Conservation (phyloP, 2,797 vertebrate genomes). For the Heterohyrax brucei region DNA sequence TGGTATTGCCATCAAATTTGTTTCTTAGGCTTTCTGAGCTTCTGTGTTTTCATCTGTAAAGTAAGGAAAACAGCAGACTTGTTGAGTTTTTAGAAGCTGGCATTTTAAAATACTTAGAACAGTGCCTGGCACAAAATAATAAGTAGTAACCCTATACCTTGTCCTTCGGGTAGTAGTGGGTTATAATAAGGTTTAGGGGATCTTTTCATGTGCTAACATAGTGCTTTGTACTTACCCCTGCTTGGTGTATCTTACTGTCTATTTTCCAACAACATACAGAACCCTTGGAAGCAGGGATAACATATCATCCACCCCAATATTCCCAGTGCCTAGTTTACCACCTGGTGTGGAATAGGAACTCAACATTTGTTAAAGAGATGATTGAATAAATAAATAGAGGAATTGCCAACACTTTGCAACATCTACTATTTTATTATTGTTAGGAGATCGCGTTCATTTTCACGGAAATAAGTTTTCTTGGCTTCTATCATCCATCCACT, state of each 20-base stretch:
- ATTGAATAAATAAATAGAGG: not conserved
- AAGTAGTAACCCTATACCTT: not conserved
- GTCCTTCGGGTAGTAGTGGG: not conserved
- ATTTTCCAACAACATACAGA: not conserved
- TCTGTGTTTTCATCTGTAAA: slow-evolving; percentile 38
- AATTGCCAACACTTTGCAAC: not conserved
- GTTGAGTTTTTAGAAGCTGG: not conserved
- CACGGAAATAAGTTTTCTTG: slow-evolving; percentile 27
- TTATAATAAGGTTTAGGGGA: not conserved
- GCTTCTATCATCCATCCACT: not conserved
- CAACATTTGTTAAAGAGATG: not conserved
- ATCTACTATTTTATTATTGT: not conserved
- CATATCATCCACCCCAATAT: not conserved
- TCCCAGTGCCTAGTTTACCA: not conserved
- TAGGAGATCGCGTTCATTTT: not conserved
- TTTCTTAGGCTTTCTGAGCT: not conserved
- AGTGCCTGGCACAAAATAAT: slow-evolving; percentile 1
- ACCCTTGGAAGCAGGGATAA: not conserved
- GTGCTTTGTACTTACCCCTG: too few relatives aligned
- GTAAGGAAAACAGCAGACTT: not conserved
- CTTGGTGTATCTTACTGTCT: not conserved
- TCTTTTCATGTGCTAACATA: not conserved
- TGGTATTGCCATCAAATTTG: not conserved
- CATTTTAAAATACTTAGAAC: not conserved
- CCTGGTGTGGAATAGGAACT: not conserved